phyloP scores from a whole-genome alignment of 2,888 invertebrate species.

The Chelonus formosanus region DNA sequence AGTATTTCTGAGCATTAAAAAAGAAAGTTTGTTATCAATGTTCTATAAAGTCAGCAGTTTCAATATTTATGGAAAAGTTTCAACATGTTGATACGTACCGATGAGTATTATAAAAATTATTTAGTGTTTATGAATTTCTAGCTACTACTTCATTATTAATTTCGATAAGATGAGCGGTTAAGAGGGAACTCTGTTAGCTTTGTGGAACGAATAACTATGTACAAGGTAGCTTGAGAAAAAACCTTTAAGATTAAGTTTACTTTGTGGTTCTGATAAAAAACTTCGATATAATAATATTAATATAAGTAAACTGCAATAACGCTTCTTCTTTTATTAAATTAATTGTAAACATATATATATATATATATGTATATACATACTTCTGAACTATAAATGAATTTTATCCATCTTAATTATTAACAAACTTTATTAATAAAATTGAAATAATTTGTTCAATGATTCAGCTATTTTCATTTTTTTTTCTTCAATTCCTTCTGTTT shows the following conservation, averaged over 20 bases:
- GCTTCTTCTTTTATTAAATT: neutral
- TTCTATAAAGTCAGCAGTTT: too few relatives aligned
- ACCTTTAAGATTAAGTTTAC: neutral
- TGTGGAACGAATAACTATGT: conserved; percentile 19
- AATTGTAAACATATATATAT: neutral
- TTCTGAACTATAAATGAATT: neutral
- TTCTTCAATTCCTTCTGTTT: conserved; percentile 82
- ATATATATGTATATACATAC: neutral
- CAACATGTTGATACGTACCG: conserved; percentile 32
- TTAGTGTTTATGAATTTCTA: conserved; percentile 37
- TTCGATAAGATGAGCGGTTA: conserved; percentile 12
- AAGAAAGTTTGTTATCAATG: too few relatives aligned
- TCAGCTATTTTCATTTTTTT: conserved; percentile 68
- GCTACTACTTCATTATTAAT: conserved; percentile 31
- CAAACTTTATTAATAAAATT: conserved; percentile 12
- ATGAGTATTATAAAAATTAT: conserved; percentile 34
- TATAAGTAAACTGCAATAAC: conserved; percentile 24
- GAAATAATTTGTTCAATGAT: conserved; percentile 3
- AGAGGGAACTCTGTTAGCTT: conserved; percentile 27
- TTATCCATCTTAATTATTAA: conserved; percentile 1
- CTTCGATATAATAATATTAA: conserved; percentile 16
- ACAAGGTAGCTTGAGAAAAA: conserved; percentile 19
- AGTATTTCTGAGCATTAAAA: too few relatives aligned
- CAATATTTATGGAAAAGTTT: conserved; percentile 43
- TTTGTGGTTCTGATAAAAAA: conserved; percentile 11